Conservation (phyloP, 2,797 vertebrate species). For the Sus cebifrons region DNA sequence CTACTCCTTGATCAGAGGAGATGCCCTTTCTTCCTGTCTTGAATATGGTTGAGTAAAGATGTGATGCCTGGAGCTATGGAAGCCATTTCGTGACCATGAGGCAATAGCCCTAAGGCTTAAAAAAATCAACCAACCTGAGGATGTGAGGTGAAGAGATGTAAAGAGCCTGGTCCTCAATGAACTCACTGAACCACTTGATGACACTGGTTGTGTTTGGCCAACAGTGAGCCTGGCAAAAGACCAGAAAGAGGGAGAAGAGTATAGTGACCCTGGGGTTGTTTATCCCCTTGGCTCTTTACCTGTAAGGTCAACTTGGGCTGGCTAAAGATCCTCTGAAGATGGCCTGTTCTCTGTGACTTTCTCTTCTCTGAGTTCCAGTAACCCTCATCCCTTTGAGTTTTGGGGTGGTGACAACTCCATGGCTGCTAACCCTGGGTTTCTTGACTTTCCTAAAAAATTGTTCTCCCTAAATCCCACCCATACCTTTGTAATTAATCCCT, state of each 20-base stretch:
- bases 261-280: neutral
- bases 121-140: neutral
- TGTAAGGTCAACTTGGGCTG: neutral
- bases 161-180: neutral
- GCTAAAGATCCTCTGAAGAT: neutral
- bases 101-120: neutral
- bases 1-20: neutral
- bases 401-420: neutral
- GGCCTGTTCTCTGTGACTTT: neutral
- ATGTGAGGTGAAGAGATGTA: neutral
- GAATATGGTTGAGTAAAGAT: neutral
- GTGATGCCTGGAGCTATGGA: neutral
- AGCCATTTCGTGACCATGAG: neutral
- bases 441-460: neutral
- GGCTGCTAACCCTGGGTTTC: neutral
- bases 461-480: neutral
- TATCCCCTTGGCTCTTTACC: neutral
- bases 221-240: neutral
- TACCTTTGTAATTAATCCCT: neutral
- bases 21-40: neutral
- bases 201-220: neutral
- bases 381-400: neutral
- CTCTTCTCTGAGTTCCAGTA: neutral
- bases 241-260: neutral
- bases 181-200: neutral